Evolutionary conservation across 2,888 invertebrate genomes (phyloP), one percentile per base, ranked within the genome.

Genomic region (Cephus runcator): DNA sequence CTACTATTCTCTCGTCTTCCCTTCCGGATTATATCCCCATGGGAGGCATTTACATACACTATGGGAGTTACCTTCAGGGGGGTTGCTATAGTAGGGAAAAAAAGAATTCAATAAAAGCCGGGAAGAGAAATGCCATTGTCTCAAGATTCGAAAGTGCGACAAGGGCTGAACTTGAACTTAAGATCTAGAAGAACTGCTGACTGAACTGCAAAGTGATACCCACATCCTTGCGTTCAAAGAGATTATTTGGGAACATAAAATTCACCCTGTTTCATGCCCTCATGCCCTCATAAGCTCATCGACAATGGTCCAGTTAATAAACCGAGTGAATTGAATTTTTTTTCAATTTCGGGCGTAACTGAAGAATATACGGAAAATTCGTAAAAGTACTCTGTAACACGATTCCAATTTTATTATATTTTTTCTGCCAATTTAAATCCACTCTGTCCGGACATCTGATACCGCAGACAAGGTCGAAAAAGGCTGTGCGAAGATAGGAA

Each of bases 21-120:
- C 84, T 56, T 76, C 79, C 82, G 87, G 88, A 88, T 89, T 87
- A 88, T 83, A 83, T 84, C 81, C 86, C 87, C 75, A 83, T 77
- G 82, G 81, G 83, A 75, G 83, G 86, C 85, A 89, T 89, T 89
- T 89, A 87, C 88, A 89, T 89, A 88, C 79, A 87, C 85, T 84
- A 79, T 77, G 79, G 77, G 34, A 69, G 77, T 68, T 71, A 75
- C 74, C 33, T 75, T 75, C 36, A 69, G 78, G 75, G 34, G 73
- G 69, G 34, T 76, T 73, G 80, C 56, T 23, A 23, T 23, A 56
- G 23, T 23, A 84, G 82, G 78, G 80, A 79, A 82, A 87, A 87
- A 87, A 87, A 88, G 86, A 88, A 88, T 89, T 87, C 87, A 88
- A 88, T 89, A 89, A 87, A 85, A 88, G 83, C 77, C 82, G 9